Evolutionary conservation across 2,113 vertebrate genomes (phyloP).

Genomic region (Anarhynchus alexandrinus): DNA sequence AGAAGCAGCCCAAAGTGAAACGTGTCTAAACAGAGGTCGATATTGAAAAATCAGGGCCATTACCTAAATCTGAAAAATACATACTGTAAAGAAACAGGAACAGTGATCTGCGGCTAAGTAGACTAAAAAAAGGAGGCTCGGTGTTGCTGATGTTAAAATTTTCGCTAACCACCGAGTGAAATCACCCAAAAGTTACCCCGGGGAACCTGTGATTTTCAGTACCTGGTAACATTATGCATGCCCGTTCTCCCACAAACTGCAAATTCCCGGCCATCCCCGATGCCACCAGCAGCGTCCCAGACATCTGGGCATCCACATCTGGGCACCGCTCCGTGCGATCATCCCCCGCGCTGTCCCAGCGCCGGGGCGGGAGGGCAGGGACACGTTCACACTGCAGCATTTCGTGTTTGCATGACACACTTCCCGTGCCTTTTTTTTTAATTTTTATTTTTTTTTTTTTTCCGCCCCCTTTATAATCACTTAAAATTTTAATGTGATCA

Average conservation of each 20-base stretch:
- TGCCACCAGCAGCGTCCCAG: rapidly evolving
- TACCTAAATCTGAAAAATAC: constrained; percentile 81
- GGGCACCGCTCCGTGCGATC: no score
- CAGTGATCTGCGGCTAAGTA: constrained; percentile 48
- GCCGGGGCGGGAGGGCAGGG: rapidly evolving
- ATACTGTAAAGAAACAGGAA: constrained; percentile 68
- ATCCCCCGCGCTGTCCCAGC: no score
- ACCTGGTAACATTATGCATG: not conserved
- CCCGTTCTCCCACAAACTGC: not conserved
- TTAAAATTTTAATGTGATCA: not conserved
- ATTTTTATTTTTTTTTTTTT: not conserved
- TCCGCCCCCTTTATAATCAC: not conserved
- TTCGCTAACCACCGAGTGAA: not conserved
- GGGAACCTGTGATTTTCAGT: not conserved
- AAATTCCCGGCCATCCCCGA: rapidly evolving
- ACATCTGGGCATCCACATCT: rapidly evolving
- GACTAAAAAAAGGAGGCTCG: not conserved
- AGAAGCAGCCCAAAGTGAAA: constrained; percentile 78
- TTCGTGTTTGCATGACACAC: not conserved
- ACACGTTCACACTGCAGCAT: not conserved
- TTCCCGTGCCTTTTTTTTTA: no score
- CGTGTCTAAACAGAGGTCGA: constrained; percentile 79
- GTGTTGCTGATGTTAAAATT: constrained; percentile 36
- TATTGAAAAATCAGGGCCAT: constrained; percentile 77
- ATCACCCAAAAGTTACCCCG: not conserved